Percentiles rank a stretch among this genome's conserved stretches.
Evolutionary conservation across 2,888 invertebrate genomes (phyloP).

Genomic region (Dryocosmus kuriphilus): DNA sequence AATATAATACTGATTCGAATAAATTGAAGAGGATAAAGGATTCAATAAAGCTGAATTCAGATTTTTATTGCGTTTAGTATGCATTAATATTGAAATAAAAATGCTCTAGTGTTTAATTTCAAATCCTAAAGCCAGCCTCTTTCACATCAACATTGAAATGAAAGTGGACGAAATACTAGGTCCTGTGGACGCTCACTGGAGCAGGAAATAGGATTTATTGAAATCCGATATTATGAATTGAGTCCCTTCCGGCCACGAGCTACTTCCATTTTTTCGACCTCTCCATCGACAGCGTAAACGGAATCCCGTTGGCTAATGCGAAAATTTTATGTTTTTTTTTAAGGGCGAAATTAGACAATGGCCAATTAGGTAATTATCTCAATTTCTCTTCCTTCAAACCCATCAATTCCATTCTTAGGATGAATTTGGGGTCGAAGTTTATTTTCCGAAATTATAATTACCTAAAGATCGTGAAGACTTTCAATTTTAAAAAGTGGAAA

Average conservation of each 20-base stretch:
- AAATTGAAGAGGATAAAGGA: background rate
- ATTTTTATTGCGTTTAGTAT: background rate
- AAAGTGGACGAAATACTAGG: background rate
- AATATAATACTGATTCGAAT: background rate
- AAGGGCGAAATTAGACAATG: background rate
- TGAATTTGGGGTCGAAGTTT: background rate
- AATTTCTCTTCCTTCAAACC: background rate
- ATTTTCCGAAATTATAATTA: background rate
- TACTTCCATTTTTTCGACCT: constrained; percentile 26
- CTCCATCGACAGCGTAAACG: background rate
- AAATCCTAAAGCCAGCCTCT: background rate
- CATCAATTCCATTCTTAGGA: background rate
- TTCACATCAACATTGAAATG: constrained; percentile 3
- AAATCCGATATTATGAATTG: constrained; percentile 31
- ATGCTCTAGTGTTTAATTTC: background rate
- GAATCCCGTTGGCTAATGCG: background rate
- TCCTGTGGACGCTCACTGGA: constrained; percentile 5
- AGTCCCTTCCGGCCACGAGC: background rate
- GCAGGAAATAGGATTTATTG: constrained; percentile 38
- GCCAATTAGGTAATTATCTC: constrained; percentile 7
- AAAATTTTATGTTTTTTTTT: background rate
- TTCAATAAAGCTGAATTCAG: background rate
- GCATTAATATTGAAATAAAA: background rate
- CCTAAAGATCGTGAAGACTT: background rate
- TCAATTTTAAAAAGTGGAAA: too few relatives aligned